Base-by-base conservation (phyloP, 2,113 vertebrate genomes). In the Nycticorax nycticorax region DNA sequence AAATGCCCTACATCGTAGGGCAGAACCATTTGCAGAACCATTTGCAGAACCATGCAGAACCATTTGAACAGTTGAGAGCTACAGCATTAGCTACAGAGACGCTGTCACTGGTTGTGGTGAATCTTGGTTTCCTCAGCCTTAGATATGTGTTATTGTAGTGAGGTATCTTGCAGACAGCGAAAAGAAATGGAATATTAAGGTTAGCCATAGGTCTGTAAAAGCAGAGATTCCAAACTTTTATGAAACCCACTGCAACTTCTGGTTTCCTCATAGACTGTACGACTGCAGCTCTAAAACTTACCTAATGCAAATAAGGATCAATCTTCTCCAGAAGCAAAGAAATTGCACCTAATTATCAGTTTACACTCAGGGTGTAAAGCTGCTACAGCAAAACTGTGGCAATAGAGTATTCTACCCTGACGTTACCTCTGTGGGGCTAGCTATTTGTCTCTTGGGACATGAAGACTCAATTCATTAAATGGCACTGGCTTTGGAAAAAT, bases 381-480 rank as follows among this genome's bases (percentile, higher is more conserved):
- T 15, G 74, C 32, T 32, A 14, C 18, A 67, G 13, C 66, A 94
- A 39, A 86, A 87, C 32, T 37, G 48, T 23, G 71, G 64, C 41
- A 69, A 59, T 5, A 52, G 79, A 74, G 4, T 57, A 26, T 92
- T 66, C 72, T 37, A 8, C 24, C 14, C 45, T 35, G 22, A 53
- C 85, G 72, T 63, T 68, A 55, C 55, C 45, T 59, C 37, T 57
- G 43, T 37, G 56, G 39, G 22, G 6, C 6, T 55, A 2, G 9
- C 11, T 41, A 1, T 12, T 67, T 53, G 41, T 82, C 20, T 91
- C 79, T 91, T 94, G 50, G 47, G 89, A 53, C 57, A 35, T 62
- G 50, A 87, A 93, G 73, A 92, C 52, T 92, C 84, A 75, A 69
- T 94, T 97, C 75, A 79, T 87, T 93, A 90, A 95, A 92, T 78